phyloP scores from a whole-genome alignment of 2,888 invertebrate species.

The Myopa tessellatipennis region DNA sequence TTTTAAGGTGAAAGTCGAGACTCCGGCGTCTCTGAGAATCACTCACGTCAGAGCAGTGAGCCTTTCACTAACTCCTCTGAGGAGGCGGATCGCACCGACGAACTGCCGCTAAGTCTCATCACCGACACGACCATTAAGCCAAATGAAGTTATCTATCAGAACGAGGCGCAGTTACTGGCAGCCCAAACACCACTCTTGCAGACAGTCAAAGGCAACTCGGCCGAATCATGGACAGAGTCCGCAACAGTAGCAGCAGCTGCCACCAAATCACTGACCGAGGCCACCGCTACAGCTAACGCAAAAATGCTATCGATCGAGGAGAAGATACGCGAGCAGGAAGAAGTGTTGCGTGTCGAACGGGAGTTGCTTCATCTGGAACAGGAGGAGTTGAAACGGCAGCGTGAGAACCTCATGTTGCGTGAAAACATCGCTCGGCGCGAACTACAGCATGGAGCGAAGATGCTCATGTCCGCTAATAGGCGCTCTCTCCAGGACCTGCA shows the following conservation, averaged over 20 bases:
- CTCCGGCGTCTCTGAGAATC: constrained; percentile 81
- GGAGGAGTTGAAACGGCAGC: constrained; percentile 80
- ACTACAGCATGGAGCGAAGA: constrained; percentile 68
- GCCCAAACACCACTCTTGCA: constrained; percentile 59
- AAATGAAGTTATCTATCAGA: constrained; percentile 58
- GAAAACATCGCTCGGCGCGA: constrained; percentile 73
- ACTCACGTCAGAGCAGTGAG: constrained; percentile 85
- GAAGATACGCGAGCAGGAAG: constrained; percentile 77
- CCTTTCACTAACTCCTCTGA: constrained; percentile 82
- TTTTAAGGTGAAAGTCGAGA: constrained; percentile 77
- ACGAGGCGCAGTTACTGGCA: constrained; percentile 54
- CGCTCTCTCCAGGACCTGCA: constrained; percentile 76
- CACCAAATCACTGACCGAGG: constrained; percentile 68
- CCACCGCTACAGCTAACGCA: constrained; percentile 66
- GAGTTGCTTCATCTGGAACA: constrained; percentile 82
- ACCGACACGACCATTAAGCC: constrained; percentile 41
- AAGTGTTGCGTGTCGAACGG: constrained; percentile 82
- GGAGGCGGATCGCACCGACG: constrained; percentile 75
- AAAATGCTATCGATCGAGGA: constrained; percentile 75
- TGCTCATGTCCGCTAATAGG: constrained; percentile 69
- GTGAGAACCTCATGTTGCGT: constrained; percentile 77
- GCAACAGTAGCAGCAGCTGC: constrained; percentile 63
- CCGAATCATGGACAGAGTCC: constrained; percentile 64
- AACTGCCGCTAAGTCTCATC: constrained; percentile 53
- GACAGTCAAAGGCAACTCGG: constrained; percentile 61